These are phyloP conservation scores for Procambarus clarkii DNA, from an alignment of 1,140 invertebrate genomes.

Conservation along the genomic window DNA sequence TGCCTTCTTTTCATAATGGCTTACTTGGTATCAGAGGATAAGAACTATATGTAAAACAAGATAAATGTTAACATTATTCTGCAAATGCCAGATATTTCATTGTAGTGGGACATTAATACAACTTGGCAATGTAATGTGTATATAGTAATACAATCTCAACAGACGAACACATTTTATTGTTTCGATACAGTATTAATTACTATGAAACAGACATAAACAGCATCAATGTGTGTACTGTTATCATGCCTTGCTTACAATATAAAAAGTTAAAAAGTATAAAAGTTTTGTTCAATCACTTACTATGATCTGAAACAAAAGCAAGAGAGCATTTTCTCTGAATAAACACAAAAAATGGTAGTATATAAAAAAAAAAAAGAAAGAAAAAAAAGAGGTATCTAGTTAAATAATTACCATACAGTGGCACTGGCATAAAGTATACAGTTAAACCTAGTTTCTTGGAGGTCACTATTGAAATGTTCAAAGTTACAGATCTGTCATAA, in stretches of 20 bases:
- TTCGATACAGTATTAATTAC: conserved; percentile 56
- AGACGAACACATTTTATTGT: conserved; percentile 57
- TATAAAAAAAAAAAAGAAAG: conserved; percentile 22
- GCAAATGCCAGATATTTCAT: too few species aligned
- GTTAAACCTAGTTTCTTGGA: conserved; percentile 19
- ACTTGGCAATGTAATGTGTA: too few species aligned
- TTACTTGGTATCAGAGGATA: too few species aligned
- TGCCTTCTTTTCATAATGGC: too few species aligned
- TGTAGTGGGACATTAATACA: too few species aligned
- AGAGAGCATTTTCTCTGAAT: conserved; percentile 52
- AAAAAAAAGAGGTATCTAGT: conserved; percentile 45
- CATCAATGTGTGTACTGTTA: conserved; percentile 40
- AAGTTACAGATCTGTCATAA: conserved; percentile 15
- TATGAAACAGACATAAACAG: conserved; percentile 62
- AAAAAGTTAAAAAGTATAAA: conserved; percentile 66
- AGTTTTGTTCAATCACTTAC: conserved; percentile 54
- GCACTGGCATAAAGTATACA: not conserved
- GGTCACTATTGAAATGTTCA: conserved; percentile 11
- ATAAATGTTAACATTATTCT: too few species aligned
- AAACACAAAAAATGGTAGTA: conserved; percentile 12
- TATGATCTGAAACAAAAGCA: conserved; percentile 55
- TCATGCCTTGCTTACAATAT: conserved; percentile 60
- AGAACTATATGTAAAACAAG: too few species aligned
- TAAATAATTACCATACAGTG: not conserved
- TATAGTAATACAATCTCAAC: conserved; percentile 43